A percentile compares a stretch with the other conserved stretches of the same genome.
These are phyloP conservation scores for Elaeidobius kamerunicus DNA, from an alignment of 2,888 invertebrate species.

Conservation along the genomic window DNA sequence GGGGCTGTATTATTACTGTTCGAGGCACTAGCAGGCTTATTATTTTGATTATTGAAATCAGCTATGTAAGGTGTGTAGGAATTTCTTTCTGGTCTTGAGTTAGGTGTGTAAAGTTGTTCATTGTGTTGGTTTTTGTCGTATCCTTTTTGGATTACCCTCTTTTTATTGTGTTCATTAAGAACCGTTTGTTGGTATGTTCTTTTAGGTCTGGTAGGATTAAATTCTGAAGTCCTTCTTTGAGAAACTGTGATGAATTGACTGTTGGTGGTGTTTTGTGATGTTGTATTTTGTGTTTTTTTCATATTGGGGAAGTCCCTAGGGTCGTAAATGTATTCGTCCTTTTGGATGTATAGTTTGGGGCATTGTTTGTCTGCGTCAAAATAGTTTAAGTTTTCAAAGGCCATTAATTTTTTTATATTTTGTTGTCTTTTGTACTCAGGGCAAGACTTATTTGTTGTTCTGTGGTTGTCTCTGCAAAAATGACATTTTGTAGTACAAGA, in stretches of 20 bases:
- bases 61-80: too few relatives aligned
- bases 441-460: constrained; percentile 1
- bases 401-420: constrained; percentile 9
- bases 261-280: too few relatives aligned
- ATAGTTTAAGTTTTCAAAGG: constrained; percentile 11
- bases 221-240: too few relatives aligned
- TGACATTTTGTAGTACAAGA: constrained; percentile 5
- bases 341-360: background rate
- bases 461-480: constrained; percentile 5
- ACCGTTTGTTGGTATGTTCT: background rate
- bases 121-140: constrained; percentile 15
- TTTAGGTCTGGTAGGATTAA: background rate
- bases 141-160: constrained; percentile 3
- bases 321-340: constrained; percentile 3
- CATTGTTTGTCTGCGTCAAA: constrained; percentile 9
- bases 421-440: constrained; percentile 12
- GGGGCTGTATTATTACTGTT: too few relatives aligned
- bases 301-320: constrained; percentile 2
- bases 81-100: background rate
- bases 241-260: too few relatives aligned
- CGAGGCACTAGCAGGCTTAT: too few relatives aligned
- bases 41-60: too few relatives aligned
- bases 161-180: background rate
- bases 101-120: too few relatives aligned
- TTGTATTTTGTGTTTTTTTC: background rate